phyloP scores from a whole-genome alignment of 1,140 invertebrate species.

The Diploscapter pachys region DNA sequence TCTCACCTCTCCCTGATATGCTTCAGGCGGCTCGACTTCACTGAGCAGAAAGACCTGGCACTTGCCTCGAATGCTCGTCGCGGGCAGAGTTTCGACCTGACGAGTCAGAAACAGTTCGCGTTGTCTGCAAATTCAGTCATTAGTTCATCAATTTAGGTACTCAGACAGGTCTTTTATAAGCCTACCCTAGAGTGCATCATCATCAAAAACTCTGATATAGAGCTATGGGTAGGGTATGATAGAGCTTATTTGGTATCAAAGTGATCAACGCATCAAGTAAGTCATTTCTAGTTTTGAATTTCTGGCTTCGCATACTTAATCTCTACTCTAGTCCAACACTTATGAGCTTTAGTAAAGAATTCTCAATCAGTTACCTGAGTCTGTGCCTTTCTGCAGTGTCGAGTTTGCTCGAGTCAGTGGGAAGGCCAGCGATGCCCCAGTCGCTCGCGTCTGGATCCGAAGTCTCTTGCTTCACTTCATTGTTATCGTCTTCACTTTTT shows the following conservation, averaged over 20 bases:
- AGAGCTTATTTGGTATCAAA: no score
- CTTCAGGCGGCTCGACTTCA: constrained; percentile 28
- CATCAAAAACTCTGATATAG: no score
- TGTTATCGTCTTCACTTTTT: background rate
- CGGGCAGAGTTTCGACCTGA: constrained; percentile 93
- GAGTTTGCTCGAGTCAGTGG: constrained; percentile 59
- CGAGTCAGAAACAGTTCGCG: constrained; percentile 94
- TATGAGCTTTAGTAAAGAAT: no score
- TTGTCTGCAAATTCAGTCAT: constrained; percentile 63
- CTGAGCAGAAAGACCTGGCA: constrained; percentile 88
- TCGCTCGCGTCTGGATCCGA: background rate
- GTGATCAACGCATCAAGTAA: background rate
- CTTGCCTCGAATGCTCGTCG: constrained; percentile 96
- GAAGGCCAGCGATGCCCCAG: constrained; percentile 43
- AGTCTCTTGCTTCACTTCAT: constrained; percentile 4
- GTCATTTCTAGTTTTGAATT: background rate
- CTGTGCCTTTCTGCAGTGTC: constrained; percentile 80
- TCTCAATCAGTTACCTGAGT: constrained; percentile 68
- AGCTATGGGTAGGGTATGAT: no score
- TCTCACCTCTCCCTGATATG: constrained; percentile 7
- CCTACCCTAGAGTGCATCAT: no score
- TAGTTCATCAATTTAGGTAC: background rate
- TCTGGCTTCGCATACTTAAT: no score
- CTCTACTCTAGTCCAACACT: no score
- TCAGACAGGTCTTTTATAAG: background rate